phyloP scores from a whole-genome alignment of 2,888 invertebrate species.

The Orthosia incerta region DNA sequence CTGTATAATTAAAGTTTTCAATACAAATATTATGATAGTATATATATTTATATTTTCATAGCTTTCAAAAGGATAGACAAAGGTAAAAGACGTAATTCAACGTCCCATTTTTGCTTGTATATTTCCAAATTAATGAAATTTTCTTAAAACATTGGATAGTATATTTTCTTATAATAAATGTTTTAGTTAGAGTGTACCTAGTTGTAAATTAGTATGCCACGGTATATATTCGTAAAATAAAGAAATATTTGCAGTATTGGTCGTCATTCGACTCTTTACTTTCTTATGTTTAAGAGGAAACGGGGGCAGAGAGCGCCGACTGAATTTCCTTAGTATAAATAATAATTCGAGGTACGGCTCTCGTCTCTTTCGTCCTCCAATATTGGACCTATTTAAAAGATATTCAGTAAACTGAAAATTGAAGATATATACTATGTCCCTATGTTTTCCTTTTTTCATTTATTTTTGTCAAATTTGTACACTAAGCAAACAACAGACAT shows the following conservation, averaged over 20 bases:
- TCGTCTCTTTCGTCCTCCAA: too few relatives aligned
- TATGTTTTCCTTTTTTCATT: too few relatives aligned
- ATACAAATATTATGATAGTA: constrained; percentile 45
- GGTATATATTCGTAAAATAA: background rate
- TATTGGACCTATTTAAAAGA: too few relatives aligned
- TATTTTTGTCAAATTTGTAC: too few relatives aligned
- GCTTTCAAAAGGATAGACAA: constrained; percentile 90
- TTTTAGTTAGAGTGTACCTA: background rate
- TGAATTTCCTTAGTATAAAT: too few relatives aligned
- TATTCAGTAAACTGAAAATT: too few relatives aligned
- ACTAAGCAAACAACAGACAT: too few relatives aligned
- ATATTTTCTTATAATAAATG: background rate
- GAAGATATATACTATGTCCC: too few relatives aligned
- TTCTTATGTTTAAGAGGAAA: background rate
- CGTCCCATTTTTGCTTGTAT: constrained; percentile 39
- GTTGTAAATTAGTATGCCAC: background rate
- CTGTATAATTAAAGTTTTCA: constrained; percentile 5
- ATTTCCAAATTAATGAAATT: constrained; percentile 14
- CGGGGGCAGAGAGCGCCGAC: too few relatives aligned
- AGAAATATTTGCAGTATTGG: background rate
- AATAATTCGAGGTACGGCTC: too few relatives aligned
- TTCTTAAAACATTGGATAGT: background rate
- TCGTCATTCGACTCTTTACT: background rate
- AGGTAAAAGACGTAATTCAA: constrained; percentile 79
- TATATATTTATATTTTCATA: constrained; percentile 78